Conservation (phyloP, 1,140 invertebrate species). For the Bilobella aurantiaca region DNA sequence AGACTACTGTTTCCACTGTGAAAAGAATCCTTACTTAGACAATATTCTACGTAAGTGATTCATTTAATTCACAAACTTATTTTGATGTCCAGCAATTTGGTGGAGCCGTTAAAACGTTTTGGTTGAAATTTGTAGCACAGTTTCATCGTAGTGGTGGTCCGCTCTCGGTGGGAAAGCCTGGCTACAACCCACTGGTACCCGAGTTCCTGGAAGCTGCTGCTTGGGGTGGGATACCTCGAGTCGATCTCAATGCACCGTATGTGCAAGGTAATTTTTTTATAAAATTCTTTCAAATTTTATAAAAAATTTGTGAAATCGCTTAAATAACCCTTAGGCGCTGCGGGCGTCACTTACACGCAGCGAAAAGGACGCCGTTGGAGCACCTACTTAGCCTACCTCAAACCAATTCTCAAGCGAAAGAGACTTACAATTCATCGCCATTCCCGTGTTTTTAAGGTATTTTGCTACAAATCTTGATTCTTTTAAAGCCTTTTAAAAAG, state of each 20-base stretch:
- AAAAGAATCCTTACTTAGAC: slow-evolving; percentile 25
- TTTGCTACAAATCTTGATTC: too few relatives aligned
- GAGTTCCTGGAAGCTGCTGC: slow-evolving; percentile 29
- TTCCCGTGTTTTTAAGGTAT: slow-evolving; percentile 30
- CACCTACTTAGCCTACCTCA: slow-evolving; percentile 28
- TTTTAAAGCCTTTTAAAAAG: too few relatives aligned
- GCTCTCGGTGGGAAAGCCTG: slow-evolving; percentile 25
- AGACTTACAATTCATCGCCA: slow-evolving; percentile 29
- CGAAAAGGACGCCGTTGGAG: slow-evolving; percentile 26
- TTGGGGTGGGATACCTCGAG: slow-evolving; percentile 32
- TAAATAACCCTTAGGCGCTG: slow-evolving; percentile 23
- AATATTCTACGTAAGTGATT: slow-evolving; percentile 26
- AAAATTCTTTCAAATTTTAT: neutral
- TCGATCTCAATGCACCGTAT: slow-evolving; percentile 31
- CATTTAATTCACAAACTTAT: neutral
- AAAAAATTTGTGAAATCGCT: neutral
- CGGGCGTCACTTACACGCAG: slow-evolving; percentile 31
- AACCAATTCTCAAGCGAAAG: slow-evolving; percentile 27
- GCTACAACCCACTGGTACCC: slow-evolving; percentile 29
- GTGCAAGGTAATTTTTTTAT: slow-evolving; percentile 20
- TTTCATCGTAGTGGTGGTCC: slow-evolving; percentile 27
- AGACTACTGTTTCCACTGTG: slow-evolving; percentile 35
- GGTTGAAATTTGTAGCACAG: slow-evolving; percentile 16
- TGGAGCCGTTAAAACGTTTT: neutral
- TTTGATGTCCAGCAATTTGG: too few relatives aligned